Base-by-base conservation (phyloP, 2,797 vertebrate genomes). In the Cryptoblepharus egeriae region DNA sequence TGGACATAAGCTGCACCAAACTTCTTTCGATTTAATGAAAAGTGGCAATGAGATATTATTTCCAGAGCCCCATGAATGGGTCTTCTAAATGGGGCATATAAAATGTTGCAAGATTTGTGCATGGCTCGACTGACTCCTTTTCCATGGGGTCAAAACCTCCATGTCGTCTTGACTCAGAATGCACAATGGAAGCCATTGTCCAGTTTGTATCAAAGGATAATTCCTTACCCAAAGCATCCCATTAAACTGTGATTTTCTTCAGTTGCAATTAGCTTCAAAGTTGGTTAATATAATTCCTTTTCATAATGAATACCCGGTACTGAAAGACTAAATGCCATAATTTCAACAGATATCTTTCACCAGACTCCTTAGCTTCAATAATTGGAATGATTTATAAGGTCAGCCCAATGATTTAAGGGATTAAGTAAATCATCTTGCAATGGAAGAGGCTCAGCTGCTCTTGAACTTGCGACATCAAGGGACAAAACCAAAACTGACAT, bases 191-290 rank as follows among this genome's bases (percentile, higher is more conserved):
- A 88, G 39, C 28, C 76, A 3, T 45, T 2, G 0, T 75, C 57
- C 60, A 70, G 82, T 83, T 78, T 82, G 83, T 87, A 85, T 49
- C 35, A 35, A 69, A 63, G 57, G 81, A 85, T 87, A 91, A 82
- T 69, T 68, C 57, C 75, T 74, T 81, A 87, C 83, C 90, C 89
- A 90, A 93, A 91, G 15, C 37, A 69, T 91, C 91, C 90, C 88
- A 87, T 91, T 92, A 89, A 87, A 89, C 87, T 92, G 87, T 88
- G 90, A 85, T 92, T 90, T 92, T 92, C 91, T 92, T 90, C 86
- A 63, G 76, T 88, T 92, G 89, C 90, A 89, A 88, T 89, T 89
- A 91, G 87, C 80, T 90, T 85, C 87, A 88, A 91, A 92, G 92
- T 91, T 89, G 91, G 83, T 92, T 92, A 91, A 89, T 90, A 85